Conservation (phyloP, 2,888 invertebrate genomes). For the Morinoia aosen region DNA sequence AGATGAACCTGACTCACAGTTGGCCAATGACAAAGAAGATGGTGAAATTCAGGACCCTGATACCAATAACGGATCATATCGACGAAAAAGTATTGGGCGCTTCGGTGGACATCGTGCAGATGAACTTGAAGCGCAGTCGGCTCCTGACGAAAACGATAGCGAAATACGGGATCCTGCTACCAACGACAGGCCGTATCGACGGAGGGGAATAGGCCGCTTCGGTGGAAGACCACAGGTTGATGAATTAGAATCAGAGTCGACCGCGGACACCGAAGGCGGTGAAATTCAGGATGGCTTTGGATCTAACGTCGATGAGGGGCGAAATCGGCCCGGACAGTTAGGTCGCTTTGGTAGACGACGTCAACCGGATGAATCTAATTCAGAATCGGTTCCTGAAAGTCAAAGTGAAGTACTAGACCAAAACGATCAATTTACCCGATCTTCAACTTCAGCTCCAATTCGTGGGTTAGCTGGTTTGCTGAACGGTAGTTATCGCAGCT, state of each 20-base stretch:
- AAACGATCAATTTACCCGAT: neutral
- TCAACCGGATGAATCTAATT: no score
- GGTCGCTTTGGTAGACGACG: no score
- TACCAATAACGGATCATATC: no score
- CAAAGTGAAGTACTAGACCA: neutral
- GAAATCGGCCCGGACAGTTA: no score
- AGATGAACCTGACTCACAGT: neutral
- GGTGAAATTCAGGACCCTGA: neutral
- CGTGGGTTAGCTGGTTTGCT: neutral
- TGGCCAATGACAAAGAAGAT: neutral
- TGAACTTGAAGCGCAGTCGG: no score
- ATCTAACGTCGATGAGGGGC: no score
- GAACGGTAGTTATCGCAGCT: neutral
- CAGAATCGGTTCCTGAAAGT: no score
- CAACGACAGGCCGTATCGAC: neutral
- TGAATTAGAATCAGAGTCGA: neutral
- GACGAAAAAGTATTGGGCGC: no score
- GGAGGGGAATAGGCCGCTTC: neutral
- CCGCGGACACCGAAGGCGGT: neutral
- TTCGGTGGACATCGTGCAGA: no score
- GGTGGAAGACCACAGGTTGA: neutral
- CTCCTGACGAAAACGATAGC: no score
- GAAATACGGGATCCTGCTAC: no score
- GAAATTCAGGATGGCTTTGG: neutral
- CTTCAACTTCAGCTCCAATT: neutral